Evolutionary conservation across 2,797 vertebrate genomes (phyloP).

Genomic region (Antrozous pallidus): DNA sequence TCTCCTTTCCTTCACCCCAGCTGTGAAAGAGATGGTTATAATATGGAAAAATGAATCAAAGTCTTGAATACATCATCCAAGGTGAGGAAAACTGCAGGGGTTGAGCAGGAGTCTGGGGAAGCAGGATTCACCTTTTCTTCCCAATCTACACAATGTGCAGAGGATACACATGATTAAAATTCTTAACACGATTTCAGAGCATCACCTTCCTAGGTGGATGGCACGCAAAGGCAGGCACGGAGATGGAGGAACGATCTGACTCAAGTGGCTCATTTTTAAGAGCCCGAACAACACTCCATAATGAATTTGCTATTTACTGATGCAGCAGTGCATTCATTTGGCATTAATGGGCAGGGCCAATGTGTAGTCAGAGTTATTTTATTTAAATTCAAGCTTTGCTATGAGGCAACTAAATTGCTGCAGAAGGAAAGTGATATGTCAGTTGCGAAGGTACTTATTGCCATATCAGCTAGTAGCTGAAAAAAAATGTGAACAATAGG

Average conservation of each 20-base stretch:
- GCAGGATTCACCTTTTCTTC: conserved; percentile 1
- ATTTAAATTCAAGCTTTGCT: conserved; percentile 67
- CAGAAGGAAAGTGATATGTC: conserved; percentile 55
- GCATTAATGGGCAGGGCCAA: conserved; percentile 43
- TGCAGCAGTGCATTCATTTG: conserved; percentile 48
- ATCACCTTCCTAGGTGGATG: conserved; percentile 64
- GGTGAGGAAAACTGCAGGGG: conserved; percentile 71
- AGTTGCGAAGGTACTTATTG: conserved; percentile 55
- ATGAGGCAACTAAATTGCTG: conserved; percentile 49
- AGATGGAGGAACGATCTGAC: conserved; percentile 41
- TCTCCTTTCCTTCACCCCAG: conserved; percentile 47
- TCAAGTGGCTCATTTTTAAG: conserved; percentile 57
- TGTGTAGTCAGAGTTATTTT: conserved; percentile 66
- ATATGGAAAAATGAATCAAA: conserved; percentile 62
- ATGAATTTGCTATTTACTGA: conserved; percentile 66
- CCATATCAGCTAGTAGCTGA: conserved; percentile 18
- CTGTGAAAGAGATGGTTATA: conserved; percentile 69
- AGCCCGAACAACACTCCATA: conserved; percentile 26
- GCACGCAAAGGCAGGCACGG: conserved; percentile 55
- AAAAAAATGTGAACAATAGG: conserved; percentile 43
- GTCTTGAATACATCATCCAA: conserved; percentile 67
- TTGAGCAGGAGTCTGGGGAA: conserved; percentile 47
- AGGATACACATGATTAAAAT: conserved; percentile 64
- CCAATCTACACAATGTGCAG: not conserved
- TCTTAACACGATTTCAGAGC: conserved; percentile 58